These are phyloP conservation scores for Drosophila monieri DNA, from an alignment of 2,888 invertebrate species.

Conservation along the genomic window DNA sequence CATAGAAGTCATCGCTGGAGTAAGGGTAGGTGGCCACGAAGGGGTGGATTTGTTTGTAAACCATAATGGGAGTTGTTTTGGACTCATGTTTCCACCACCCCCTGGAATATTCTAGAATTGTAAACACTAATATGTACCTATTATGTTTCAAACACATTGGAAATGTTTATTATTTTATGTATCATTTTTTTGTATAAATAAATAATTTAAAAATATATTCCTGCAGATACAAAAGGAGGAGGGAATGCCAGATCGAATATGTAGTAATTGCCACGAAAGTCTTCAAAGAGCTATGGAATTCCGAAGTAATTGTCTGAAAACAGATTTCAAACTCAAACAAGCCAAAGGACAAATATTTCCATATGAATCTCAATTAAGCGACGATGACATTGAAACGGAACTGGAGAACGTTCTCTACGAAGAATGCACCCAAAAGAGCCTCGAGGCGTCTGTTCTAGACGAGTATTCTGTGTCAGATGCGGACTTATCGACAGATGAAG, in stretches of 20 bases:
- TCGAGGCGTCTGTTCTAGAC: neutral
- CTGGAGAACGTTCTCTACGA: slow-evolving; percentile 36
- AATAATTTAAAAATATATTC: neutral
- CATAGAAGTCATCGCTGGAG: slow-evolving; percentile 59
- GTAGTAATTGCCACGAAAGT: slow-evolving; percentile 33
- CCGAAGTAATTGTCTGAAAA: slow-evolving; percentile 55
- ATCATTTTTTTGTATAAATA: neutral
- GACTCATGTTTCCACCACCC: neutral
- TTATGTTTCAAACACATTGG: neutral
- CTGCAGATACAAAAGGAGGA: slow-evolving; percentile 38
- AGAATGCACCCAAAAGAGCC: slow-evolving; percentile 1
- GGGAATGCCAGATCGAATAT: slow-evolving; percentile 43
- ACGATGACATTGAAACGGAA: slow-evolving; percentile 27
- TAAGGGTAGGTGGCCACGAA: slow-evolving; percentile 50
- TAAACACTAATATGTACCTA: neutral
- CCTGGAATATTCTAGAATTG: neutral
- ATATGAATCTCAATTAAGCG: neutral
- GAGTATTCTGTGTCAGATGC: slow-evolving; percentile 5
- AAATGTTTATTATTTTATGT: too few relatives aligned
- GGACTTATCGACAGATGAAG: neutral
- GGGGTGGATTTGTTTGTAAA: neutral
- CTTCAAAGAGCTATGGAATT: slow-evolving; percentile 56
- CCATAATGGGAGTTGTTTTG: neutral
- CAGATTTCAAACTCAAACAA: slow-evolving; percentile 45
- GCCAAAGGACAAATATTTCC: neutral